Percentiles rank a stretch among this genome's conserved stretches.
phyloP scores from a whole-genome alignment of 1,140 invertebrate genomes.

The Protaetia brevitarsis region DNA sequence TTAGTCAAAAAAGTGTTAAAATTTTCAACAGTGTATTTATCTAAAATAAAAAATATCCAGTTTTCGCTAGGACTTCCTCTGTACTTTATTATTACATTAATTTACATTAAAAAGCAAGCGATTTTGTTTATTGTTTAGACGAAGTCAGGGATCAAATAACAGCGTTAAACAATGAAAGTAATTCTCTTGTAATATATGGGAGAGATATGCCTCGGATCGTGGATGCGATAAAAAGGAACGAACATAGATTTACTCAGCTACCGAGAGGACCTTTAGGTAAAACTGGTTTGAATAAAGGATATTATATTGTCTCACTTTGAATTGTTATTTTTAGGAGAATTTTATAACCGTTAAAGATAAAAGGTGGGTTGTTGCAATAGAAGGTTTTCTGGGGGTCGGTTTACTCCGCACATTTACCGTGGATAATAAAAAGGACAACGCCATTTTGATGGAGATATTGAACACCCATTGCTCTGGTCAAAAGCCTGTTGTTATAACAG shows the following conservation, averaged over 20 bases:
- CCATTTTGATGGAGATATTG: conserved; percentile 50
- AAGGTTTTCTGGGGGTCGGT: conserved; percentile 60
- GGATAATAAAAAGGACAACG: conserved; percentile 65
- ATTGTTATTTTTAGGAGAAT: conserved; percentile 35
- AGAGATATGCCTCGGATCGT: conserved; percentile 36
- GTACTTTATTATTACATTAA: too few relatives aligned
- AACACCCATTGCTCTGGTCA: conserved; percentile 49
- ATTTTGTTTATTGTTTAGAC: too few relatives aligned
- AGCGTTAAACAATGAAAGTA: conserved; percentile 28
- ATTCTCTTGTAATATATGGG: conserved; percentile 40
- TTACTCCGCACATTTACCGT: conserved; percentile 64
- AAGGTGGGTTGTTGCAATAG: conserved; percentile 69
- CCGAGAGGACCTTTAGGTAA: conserved; percentile 42
- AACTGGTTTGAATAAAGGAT: neutral
- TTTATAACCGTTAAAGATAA: conserved; percentile 58
- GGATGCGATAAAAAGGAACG: conserved; percentile 35
- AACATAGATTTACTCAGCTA: conserved; percentile 34
- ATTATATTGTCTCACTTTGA: conserved; percentile 20
- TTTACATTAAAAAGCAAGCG: too few relatives aligned
- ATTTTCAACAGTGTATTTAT: too few relatives aligned
- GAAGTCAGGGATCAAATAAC: too few relatives aligned
- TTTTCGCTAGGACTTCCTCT: too few relatives aligned
- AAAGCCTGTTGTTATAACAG: conserved; percentile 65
- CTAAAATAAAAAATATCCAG: too few relatives aligned
- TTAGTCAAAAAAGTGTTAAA: too few relatives aligned